Percentiles rank a stretch among this genome's conserved stretches.
Evolutionary conservation across 2,113 vertebrate genomes (phyloP).

Genomic region (Urocynchramus pylzowi): DNA sequence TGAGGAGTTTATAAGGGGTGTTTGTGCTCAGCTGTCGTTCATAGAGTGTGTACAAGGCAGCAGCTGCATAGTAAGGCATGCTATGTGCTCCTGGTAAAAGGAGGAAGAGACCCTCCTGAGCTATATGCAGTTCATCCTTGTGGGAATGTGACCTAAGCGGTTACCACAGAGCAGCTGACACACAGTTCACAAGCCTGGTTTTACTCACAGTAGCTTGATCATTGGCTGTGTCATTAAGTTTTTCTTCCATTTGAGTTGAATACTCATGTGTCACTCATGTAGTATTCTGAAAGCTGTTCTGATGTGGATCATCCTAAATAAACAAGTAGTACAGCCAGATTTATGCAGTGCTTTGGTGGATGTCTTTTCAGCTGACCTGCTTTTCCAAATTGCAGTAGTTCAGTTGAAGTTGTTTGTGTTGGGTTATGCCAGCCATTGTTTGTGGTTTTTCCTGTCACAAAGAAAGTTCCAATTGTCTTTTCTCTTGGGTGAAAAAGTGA

Average conservation of each 20-base stretch:
- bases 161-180: neutral
- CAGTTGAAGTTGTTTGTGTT: neutral
- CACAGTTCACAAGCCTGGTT: neutral
- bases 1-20: neutral
- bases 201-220: neutral
- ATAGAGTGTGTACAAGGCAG: too few species aligned
- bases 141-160: neutral
- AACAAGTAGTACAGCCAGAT: neutral
- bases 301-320: neutral
- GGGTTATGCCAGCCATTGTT: neutral
- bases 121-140: neutral
- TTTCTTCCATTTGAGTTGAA: neutral
- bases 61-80: neutral
- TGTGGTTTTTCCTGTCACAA: neutral
- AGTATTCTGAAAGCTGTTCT: neutral
- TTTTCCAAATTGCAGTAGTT: neutral
- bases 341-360: neutral
- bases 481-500: neutral
- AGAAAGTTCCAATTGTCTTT: neutral
- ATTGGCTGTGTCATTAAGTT: neutral
- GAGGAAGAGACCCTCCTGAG: neutral
- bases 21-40: neutral
- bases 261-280: neutral
- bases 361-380: neutral
- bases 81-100: neutral